Base-by-base conservation (phyloP, 1,140 invertebrate genomes). In the Whitmania pigra region DNA sequence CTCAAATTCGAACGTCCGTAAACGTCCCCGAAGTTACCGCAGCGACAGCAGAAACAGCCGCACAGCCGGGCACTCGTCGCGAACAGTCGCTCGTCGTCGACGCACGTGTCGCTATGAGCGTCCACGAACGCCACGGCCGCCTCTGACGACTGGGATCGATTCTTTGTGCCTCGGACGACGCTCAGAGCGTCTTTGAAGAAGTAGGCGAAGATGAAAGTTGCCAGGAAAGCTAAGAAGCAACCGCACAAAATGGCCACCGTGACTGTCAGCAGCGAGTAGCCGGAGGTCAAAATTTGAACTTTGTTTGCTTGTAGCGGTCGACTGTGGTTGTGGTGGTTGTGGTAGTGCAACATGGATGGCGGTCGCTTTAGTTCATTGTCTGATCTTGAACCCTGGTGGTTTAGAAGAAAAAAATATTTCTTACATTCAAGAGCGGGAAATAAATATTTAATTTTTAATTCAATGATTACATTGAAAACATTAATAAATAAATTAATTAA, bases 181-280 rank as follows among this genome's bases (percentile, higher is more conserved):
- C 27, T 54, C 2, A 69, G 31, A 68, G 29, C 13, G 29, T 71
- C 69, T 36, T 49, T 60, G 73, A 71, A 73, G 68, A 73, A 63
- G 57, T 71, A 73, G 57, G 67, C 66, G n/a, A 71, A 43, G 40
- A 54, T 27, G 9, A 73, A 53, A n/a, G 69, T 73, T 18, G 73
- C 20, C 18, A 69, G 31, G 7, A 74, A 40, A 22, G 40, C 31
- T 2, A 67, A 40, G 67, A 70, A 27, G n/a, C 69, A 40, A 53
- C 22, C 66, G n/a, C 60, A 40, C n/a, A 73, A 29, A 11, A 69
- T 63, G 29, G 67, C 27, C 20, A 69, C 66, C 49, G 40, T 72
- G 66, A 25, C 20, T 7, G 40, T 18, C 36, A 13, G 60, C 66
- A 22, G 49, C 15, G 29, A 29, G 27, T 68, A 6, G 67, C 67